Conservation (phyloP, 2,888 invertebrate genomes). For the Ypsolopha sequella region DNA sequence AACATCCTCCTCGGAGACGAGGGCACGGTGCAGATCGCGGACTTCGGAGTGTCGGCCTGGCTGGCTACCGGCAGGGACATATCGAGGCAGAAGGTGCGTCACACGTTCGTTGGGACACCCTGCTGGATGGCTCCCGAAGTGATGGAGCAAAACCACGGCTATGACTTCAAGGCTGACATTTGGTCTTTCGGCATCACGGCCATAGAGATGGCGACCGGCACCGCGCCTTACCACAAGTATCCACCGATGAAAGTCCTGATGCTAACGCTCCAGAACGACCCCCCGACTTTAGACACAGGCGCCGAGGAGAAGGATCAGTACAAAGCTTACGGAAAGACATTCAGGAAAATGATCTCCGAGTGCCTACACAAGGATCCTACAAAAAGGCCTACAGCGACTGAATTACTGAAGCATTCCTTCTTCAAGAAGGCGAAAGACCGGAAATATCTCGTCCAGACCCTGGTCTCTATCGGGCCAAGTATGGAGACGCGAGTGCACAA, state of each 20-base stretch:
- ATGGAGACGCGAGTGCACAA: slow-evolving; percentile 94
- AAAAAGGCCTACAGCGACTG: slow-evolving; percentile 95
- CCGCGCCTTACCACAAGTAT: slow-evolving; percentile 99
- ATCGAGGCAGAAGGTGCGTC: slow-evolving; percentile 95
- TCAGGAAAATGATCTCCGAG: slow-evolving; percentile 97
- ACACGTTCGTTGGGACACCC: slow-evolving; percentile 99
- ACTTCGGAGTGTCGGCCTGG: slow-evolving; percentile 99
- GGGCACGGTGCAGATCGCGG: slow-evolving; percentile 98
- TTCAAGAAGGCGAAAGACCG: slow-evolving; percentile 98
- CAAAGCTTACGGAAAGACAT: slow-evolving; percentile 97
- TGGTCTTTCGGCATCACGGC: slow-evolving; percentile 95
- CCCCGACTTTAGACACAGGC: slow-evolving; percentile 95
- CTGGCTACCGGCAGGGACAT: slow-evolving; percentile 96
- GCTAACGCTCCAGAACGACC: slow-evolving; percentile 99
- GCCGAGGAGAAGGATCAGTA: slow-evolving; percentile 99
- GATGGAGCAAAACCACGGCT: slow-evolving; percentile 99
- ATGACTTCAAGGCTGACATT: slow-evolving; percentile 96
- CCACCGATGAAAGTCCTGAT: slow-evolving; percentile 99
- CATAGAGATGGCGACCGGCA: slow-evolving; percentile 98
- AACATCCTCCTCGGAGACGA: slow-evolving; percentile 98
- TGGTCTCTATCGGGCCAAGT: slow-evolving; percentile 89
- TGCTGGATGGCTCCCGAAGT: slow-evolving; percentile 99
- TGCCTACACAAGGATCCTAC: slow-evolving; percentile 97
- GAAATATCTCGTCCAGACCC: slow-evolving; percentile 87
- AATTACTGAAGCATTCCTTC: slow-evolving; percentile 97